phyloP scores from a whole-genome alignment of 2,888 invertebrate species.

The Tholera decimalis region DNA sequence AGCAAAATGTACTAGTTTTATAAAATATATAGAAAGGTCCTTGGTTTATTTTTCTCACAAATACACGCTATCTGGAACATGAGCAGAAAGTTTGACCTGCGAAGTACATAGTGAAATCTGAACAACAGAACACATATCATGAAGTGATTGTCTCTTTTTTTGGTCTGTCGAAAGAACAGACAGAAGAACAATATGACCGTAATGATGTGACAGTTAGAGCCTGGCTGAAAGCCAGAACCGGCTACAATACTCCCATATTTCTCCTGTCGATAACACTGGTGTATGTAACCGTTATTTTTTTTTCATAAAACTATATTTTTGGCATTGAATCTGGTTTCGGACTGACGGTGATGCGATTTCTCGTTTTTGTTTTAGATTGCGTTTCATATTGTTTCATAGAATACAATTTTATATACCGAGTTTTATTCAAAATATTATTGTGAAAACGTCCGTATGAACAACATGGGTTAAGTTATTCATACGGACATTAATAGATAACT shows the following conservation, averaged over 20 bases:
- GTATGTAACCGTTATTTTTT: constrained; percentile 50
- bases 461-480: too few species aligned
- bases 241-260: constrained; percentile 79
- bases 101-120: constrained; percentile 47
- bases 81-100: constrained; percentile 16
- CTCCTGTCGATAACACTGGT: constrained; percentile 78
- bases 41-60: constrained; percentile 23
- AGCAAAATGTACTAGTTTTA: constrained; percentile 17
- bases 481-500: too few species aligned
- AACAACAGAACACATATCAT: constrained; percentile 51
- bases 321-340: constrained; percentile 60
- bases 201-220: constrained; percentile 67
- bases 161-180: constrained; percentile 35
- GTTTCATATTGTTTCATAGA: constrained; percentile 34
- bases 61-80: constrained; percentile 16
- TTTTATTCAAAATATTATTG: not conserved
- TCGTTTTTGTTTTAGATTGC: constrained; percentile 17
- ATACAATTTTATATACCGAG: constrained; percentile 19
- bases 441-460: too few species aligned
- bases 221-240: constrained; percentile 78
- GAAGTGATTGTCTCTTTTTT: constrained; percentile 52
- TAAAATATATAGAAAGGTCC: constrained; percentile 5
- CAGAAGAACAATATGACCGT: constrained; percentile 57
- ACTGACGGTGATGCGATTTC: constrained; percentile 38
- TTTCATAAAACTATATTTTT: constrained; percentile 32